Conservation (phyloP, 2,888 invertebrate genomes). For the Amphipyra berbera region DNA sequence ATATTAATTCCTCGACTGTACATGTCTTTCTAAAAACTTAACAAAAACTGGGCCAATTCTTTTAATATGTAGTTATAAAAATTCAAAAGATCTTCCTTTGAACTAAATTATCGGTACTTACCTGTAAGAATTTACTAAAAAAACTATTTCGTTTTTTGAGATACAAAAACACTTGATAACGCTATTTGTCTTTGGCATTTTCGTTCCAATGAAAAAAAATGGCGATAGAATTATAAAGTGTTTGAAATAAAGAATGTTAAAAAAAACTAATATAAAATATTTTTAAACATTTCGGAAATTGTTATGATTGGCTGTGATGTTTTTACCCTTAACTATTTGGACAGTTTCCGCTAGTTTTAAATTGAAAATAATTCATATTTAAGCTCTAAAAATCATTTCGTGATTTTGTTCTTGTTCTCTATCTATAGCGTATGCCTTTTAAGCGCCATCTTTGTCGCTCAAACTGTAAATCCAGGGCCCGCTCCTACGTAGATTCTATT, state of each 20-base stretch:
- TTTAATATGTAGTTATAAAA: constrained; percentile 40
- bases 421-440: constrained; percentile 42
- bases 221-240: constrained; percentile 13
- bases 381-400: constrained; percentile 30
- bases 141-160: constrained; percentile 22
- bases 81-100: constrained; percentile 39
- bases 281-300: constrained; percentile 47
- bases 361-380: constrained; percentile 29
- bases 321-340: constrained; percentile 42
- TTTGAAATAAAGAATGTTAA: constrained; percentile 7
- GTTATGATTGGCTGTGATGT: constrained; percentile 61
- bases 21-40: constrained; percentile 31
- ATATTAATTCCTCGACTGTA: constrained; percentile 35
- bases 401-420: constrained; percentile 35
- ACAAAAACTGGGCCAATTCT: constrained; percentile 55
- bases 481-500: constrained; percentile 64
- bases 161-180: constrained; percentile 2
- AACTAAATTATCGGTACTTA: constrained; percentile 39
- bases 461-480: constrained; percentile 57
- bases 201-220: neutral
- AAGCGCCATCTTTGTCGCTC: constrained; percentile 54
- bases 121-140: constrained; percentile 33
- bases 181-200: constrained; percentile 2
- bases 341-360: constrained; percentile 44
- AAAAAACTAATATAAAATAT: constrained; percentile 18